A percentile compares a stretch with the other conserved stretches of the same genome.
Evolutionary conservation across 2,888 invertebrate genomes (phyloP).

Genomic region (Dexiosoma caninum): DNA sequence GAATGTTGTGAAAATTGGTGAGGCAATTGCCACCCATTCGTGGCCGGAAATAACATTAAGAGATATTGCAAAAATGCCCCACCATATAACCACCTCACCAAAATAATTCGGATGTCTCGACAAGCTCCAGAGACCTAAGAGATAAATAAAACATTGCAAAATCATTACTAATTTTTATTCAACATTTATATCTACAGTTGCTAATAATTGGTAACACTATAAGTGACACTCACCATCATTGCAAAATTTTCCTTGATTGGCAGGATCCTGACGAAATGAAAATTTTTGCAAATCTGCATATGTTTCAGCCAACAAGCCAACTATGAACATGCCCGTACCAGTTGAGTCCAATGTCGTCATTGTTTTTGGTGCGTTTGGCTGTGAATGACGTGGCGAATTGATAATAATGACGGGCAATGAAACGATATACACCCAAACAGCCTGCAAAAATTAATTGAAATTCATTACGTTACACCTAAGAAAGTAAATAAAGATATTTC

Average conservation of each 20-base stretch:
- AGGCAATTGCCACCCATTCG: conserved; percentile 89
- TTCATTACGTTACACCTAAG: conserved; percentile 6
- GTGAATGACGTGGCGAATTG: conserved; percentile 89
- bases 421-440: conserved; percentile 94
- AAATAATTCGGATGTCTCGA: conserved; percentile 97
- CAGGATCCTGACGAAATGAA: conserved; percentile 91
- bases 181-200: not conserved
- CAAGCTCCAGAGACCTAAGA: conserved; percentile 87
- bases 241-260: conserved; percentile 94
- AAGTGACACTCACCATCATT: conserved; percentile 84
- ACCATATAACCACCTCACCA: conserved; percentile 95
- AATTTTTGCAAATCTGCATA: conserved; percentile 96
- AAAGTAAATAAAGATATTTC: not conserved
- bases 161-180: not conserved
- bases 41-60: conserved; percentile 89
- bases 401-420: conserved; percentile 94
- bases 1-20: conserved; percentile 90
- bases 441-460: conserved; percentile 79
- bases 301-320: conserved; percentile 91
- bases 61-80: conserved; percentile 94
- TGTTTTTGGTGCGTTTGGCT: conserved; percentile 86
- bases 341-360: conserved; percentile 93
- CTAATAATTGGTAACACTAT: not conserved
- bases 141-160: conserved; percentile 14
- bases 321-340: conserved; percentile 90